These are phyloP conservation scores for Tanypteryx hageni DNA, from an alignment of 2,888 invertebrate genomes.

Conservation along the genomic window DNA sequence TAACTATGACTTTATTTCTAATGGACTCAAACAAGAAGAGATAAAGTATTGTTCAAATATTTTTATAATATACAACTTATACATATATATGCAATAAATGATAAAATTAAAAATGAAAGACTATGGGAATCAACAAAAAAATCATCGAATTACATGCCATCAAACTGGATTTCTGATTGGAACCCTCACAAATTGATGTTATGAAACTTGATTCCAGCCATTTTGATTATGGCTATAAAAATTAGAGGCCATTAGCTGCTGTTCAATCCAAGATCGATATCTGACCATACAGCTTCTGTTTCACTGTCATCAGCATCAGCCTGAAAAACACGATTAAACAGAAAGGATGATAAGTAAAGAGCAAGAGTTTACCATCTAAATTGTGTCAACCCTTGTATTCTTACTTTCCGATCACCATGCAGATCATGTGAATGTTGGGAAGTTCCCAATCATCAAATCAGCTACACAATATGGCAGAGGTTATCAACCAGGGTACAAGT, in stretches of 20 bases:
- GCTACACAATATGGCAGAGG: too few species aligned
- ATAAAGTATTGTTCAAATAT: too few species aligned
- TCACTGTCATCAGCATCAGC: conserved; percentile 76
- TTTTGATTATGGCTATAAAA: background rate
- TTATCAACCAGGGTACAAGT: too few species aligned
- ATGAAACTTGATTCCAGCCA: background rate
- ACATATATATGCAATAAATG: background rate
- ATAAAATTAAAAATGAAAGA: background rate
- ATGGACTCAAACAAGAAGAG: background rate
- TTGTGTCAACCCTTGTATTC: too few species aligned
- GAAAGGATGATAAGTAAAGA: background rate
- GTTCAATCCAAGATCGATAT: conserved; percentile 79
- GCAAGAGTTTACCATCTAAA: too few species aligned
- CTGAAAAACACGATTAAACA: conserved; percentile 7
- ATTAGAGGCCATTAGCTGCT: conserved; percentile 39
- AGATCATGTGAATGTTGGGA: too few species aligned
- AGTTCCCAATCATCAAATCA: too few species aligned
- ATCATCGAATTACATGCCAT: background rate
- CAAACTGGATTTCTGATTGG: background rate
- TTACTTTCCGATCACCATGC: too few species aligned
- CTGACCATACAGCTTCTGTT: conserved; percentile 80
- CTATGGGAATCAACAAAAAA: background rate
- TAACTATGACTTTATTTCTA: background rate
- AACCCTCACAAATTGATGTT: background rate
- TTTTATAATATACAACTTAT: background rate